These are phyloP conservation scores for Cantharis nigra DNA, from an alignment of 2,888 invertebrate genomes.

Conservation along the genomic window DNA sequence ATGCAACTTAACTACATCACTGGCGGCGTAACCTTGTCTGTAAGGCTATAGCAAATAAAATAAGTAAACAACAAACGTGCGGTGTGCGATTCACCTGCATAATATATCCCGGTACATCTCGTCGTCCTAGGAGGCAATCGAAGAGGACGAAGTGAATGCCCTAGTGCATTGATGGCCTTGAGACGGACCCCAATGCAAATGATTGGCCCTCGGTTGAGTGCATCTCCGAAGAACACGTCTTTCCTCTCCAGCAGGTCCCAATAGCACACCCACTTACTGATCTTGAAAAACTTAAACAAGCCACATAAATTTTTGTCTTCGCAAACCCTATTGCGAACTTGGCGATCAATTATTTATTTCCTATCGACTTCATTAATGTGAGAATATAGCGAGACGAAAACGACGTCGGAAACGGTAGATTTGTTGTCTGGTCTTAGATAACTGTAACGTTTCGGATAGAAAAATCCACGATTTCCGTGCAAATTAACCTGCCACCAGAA, in stretches of 20 bases:
- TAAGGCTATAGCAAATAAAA: conserved; percentile 27
- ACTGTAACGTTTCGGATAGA: background rate
- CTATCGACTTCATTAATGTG: conserved; percentile 12
- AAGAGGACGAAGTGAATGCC: conserved; percentile 26
- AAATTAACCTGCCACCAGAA: conserved; percentile 10
- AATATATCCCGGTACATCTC: conserved; percentile 26
- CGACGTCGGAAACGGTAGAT: conserved; percentile 13
- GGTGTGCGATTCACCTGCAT: conserved; percentile 27
- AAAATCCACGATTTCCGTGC: conserved; percentile 2
- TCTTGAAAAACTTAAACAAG: conserved; percentile 22
- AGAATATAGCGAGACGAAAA: conserved; percentile 11
- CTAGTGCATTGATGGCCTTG: conserved; percentile 40
- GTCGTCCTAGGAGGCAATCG: conserved; percentile 14
- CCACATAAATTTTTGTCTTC: background rate
- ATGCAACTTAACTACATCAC: conserved; percentile 25
- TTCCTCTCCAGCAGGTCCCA: conserved; percentile 4
- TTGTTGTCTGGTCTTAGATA: conserved; percentile 1
- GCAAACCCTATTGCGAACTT: background rate
- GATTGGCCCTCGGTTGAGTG: conserved; percentile 42
- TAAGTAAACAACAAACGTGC: conserved; percentile 13
- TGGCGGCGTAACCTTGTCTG: conserved; percentile 27
- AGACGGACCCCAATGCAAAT: conserved; percentile 46
- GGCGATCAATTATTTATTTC: conserved; percentile 12
- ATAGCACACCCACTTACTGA: conserved; percentile 8
- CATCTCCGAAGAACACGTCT: conserved; percentile 36